Conservation (phyloP, 1,140 invertebrate genomes). For the Saccostrea cuccullata region DNA sequence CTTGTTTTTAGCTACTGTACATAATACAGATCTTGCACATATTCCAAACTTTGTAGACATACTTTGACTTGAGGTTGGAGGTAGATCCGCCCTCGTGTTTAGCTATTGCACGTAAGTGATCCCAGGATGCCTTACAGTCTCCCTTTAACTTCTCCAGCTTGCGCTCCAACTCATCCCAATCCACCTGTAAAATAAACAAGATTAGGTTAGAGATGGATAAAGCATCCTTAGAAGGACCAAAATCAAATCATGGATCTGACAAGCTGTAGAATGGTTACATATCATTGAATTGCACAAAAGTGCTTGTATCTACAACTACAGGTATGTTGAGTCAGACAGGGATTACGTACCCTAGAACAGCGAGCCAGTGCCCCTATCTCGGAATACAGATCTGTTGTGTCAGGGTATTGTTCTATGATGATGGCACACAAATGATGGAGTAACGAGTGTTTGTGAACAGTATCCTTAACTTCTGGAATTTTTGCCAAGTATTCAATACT, state of each 20-base stretch:
- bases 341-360: slow-evolving; percentile 84
- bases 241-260: too few species aligned
- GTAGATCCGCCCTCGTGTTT: slow-evolving; percentile 94
- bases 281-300: too few species aligned
- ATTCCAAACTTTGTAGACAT: slow-evolving; percentile 33
- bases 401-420: slow-evolving; percentile 97
- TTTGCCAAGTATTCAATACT: slow-evolving; percentile 98
- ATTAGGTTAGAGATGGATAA: too few species aligned
- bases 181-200: slow-evolving; percentile 69
- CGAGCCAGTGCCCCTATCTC: slow-evolving; percentile 86
- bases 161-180: slow-evolving; percentile 77
- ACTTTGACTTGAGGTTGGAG: slow-evolving; percentile 74
- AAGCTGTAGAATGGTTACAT: too few species aligned
- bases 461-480: slow-evolving; percentile 98
- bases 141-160: slow-evolving; percentile 93
- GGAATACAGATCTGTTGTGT: slow-evolving; percentile 95
- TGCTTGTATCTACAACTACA: too few species aligned
- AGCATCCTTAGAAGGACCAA: too few species aligned
- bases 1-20: too few species aligned
- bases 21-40: too few species aligned
- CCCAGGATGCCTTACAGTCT: slow-evolving; percentile 98
- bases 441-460: slow-evolving; percentile 98
- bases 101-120: slow-evolving; percentile 95
- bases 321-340: neutral
- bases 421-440: slow-evolving; percentile 98